Evolutionary conservation across 1,140 invertebrate genomes (phyloP).

Genomic region (Dolichoris vasculosae): DNA sequence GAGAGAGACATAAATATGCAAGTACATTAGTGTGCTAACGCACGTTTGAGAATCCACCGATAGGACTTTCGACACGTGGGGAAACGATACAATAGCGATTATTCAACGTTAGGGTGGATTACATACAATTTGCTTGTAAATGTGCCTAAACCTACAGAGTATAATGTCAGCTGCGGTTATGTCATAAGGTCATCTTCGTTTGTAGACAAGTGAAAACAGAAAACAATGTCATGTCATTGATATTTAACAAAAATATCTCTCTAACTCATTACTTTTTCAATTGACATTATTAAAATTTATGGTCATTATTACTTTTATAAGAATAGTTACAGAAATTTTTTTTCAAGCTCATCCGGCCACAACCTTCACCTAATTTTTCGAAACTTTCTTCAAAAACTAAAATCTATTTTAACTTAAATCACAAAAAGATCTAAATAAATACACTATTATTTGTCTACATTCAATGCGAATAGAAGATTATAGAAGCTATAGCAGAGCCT

Average conservation of each 20-base stretch:
- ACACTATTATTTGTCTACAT: neutral
- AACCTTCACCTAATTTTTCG: too few species aligned
- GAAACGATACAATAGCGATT: slow-evolving; percentile 65
- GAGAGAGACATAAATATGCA: slow-evolving; percentile 23
- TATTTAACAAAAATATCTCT: too few species aligned
- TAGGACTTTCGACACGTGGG: slow-evolving; percentile 50
- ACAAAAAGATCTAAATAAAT: neutral
- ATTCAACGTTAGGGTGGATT: slow-evolving; percentile 67
- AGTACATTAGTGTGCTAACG: slow-evolving; percentile 51
- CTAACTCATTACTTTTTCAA: too few species aligned
- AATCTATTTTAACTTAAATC: too few species aligned
- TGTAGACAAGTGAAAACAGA: too few species aligned
- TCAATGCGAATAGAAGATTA: neutral
- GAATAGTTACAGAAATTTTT: too few species aligned
- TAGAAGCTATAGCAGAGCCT: neutral
- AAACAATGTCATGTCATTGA: too few species aligned
- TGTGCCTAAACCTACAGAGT: neutral
- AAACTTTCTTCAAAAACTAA: too few species aligned
- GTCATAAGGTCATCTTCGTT: neutral
- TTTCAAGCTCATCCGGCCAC: too few species aligned
- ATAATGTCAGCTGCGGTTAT: neutral
- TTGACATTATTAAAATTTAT: too few species aligned
- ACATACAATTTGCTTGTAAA: slow-evolving; percentile 63
- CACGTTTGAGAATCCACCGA: slow-evolving; percentile 55
- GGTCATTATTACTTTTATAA: too few species aligned